Conservation (phyloP, 2,113 vertebrate genomes). For the Apus apus region DNA sequence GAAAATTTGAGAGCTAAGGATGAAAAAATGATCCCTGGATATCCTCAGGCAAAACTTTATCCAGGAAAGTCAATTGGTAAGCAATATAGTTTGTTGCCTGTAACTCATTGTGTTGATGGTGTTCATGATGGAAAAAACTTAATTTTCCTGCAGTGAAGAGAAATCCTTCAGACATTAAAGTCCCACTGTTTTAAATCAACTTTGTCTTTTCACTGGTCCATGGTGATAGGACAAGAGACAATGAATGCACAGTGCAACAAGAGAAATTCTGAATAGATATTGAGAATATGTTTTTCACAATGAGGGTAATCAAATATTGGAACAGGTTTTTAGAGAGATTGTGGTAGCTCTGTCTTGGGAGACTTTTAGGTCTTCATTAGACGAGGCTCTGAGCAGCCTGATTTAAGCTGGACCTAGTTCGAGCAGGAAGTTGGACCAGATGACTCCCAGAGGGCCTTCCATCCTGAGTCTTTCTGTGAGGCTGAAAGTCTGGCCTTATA, state of each 20-base stretch:
- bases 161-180: not conserved
- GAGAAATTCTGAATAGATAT: not conserved
- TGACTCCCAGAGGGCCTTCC: not conserved
- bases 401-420: not conserved
- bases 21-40: slow-evolving; percentile 91
- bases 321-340: not conserved
- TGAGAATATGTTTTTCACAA: not conserved
- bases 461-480: not conserved
- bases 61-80: slow-evolving; percentile 96
- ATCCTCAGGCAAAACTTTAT: slow-evolving; percentile 89
- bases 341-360: not conserved
- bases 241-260: not conserved
- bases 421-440: not conserved
- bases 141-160: not conserved
- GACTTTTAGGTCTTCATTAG: not conserved
- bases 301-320: not conserved
- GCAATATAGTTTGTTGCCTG: slow-evolving; percentile 36
- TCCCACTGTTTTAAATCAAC: not conserved
- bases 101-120: not conserved
- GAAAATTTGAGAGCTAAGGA: slow-evolving; percentile 91
- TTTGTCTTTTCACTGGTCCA: not conserved
- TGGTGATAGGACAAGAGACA: not conserved
- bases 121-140: not conserved
- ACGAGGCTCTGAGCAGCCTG: not conserved
- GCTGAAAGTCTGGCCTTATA: not conserved